phyloP scores from a whole-genome alignment of 2,888 invertebrate genomes.

The Platerodrilus igneus region DNA sequence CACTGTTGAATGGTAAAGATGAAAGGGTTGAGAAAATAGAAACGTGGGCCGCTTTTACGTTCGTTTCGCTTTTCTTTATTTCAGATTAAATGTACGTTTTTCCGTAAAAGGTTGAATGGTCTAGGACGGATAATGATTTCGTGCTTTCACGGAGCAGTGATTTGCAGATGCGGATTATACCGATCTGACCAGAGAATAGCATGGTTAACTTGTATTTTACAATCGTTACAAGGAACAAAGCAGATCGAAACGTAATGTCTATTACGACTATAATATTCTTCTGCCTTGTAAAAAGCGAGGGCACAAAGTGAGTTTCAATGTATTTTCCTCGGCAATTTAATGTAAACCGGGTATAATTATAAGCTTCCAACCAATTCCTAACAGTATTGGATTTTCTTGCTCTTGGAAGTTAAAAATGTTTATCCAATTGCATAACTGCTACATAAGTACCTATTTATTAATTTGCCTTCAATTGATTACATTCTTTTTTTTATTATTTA shows the following conservation, averaged over 20 bases:
- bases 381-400: too few species aligned
- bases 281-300: constrained; percentile 26
- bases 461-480: too few species aligned
- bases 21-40: constrained; percentile 9
- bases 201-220: constrained; percentile 22
- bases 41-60: constrained; percentile 14
- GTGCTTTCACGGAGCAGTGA: constrained; percentile 31
- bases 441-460: too few species aligned
- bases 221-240: constrained; percentile 27
- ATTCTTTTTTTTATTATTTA: too few species aligned
- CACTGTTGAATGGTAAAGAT: too few species aligned
- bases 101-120: constrained; percentile 33
- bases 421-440: too few species aligned
- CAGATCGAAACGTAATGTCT: constrained; percentile 31
- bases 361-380: too few species aligned
- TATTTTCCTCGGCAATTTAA: constrained; percentile 28
- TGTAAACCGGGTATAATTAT: constrained; percentile 19
- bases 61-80: too few species aligned
- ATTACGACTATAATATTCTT: constrained; percentile 27
- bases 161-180: constrained; percentile 24
- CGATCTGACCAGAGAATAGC: constrained; percentile 23
- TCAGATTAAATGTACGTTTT: constrained; percentile 32
- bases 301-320: constrained; percentile 19
- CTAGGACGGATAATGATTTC: constrained; percentile 29
- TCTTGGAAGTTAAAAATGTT: too few species aligned